Evolutionary conservation across 2,797 vertebrate genomes (phyloP).

Genomic region (Phrynocephalus forsythii): DNA sequence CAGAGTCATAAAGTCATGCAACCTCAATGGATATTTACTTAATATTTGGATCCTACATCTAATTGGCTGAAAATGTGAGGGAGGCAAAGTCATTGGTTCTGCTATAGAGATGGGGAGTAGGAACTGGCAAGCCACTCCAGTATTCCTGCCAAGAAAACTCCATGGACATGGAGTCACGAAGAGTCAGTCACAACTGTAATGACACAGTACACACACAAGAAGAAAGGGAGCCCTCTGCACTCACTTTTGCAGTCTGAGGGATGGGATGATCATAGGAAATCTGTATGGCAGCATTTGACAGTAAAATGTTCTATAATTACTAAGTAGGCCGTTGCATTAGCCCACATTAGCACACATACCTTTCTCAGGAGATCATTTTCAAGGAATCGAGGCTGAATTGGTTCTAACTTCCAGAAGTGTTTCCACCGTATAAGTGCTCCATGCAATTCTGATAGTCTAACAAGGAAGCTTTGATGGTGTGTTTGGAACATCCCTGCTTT

Average conservation of each 20-base stretch:
- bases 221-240: background rate
- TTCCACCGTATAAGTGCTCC: rapidly evolving
- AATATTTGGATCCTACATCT: no score
- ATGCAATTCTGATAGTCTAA: background rate
- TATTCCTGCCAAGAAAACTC: no score
- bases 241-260: conserved; percentile 5
- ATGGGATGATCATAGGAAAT: background rate
- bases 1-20: no score
- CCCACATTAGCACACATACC: conserved; percentile 26
- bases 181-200: no score
- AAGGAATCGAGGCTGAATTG: conserved; percentile 24
- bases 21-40: no score
- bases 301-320: conserved; percentile 31
- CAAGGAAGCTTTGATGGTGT: background rate
- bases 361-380: conserved; percentile 47
- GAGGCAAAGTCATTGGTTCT: no score
- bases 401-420: background rate
- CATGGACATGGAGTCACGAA: no score
- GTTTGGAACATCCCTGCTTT: background rate
- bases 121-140: no score
- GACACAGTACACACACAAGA: background rate
- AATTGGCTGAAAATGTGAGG: no score
- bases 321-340: conserved; percentile 34
- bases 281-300: background rate
- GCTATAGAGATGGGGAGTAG: no score